Evolutionary conservation across 2,113 vertebrate species (phyloP).

Genomic region (Trichechus manatus): DNA sequence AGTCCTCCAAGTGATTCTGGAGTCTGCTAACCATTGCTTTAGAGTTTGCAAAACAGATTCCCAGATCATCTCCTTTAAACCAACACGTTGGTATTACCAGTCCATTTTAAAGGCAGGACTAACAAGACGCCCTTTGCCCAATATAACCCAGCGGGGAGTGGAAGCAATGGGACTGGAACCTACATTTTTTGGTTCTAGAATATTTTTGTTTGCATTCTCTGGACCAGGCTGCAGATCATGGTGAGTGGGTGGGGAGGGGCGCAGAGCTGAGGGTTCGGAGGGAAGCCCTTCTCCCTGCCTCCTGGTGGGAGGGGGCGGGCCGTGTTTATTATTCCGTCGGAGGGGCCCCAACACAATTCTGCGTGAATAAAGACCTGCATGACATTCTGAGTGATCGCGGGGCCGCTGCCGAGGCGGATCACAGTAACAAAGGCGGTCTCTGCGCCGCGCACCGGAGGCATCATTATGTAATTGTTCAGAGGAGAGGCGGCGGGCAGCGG

Average conservation of each 20-base stretch:
- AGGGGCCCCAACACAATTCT: background rate
- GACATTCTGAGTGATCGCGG: background rate
- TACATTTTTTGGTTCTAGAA: background rate
- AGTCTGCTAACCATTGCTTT: background rate
- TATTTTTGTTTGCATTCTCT: background rate
- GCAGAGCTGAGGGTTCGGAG: accelerated
- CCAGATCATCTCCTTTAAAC: background rate
- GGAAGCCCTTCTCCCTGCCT: background rate
- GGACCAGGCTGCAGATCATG: background rate
- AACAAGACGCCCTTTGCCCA: background rate
- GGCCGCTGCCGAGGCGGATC: constrained; percentile 57
- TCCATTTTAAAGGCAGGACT: background rate
- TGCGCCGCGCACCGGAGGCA: background rate
- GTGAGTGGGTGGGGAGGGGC: background rate
- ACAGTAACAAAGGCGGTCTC: constrained; percentile 41
- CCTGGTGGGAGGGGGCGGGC: background rate
- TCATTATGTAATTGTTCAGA: constrained; percentile 72
- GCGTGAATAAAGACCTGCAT: background rate
- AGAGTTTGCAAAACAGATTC: background rate
- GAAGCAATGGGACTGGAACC: background rate
- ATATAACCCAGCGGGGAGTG: background rate
- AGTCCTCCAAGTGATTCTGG: background rate
- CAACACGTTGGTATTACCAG: background rate
- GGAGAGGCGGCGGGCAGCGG: background rate
- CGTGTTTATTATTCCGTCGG: background rate